A percentile compares a stretch with the other conserved stretches of the same genome.
Evolutionary conservation across 2,113 vertebrate species (phyloP).

Genomic region (Tichodroma muraria): DNA sequence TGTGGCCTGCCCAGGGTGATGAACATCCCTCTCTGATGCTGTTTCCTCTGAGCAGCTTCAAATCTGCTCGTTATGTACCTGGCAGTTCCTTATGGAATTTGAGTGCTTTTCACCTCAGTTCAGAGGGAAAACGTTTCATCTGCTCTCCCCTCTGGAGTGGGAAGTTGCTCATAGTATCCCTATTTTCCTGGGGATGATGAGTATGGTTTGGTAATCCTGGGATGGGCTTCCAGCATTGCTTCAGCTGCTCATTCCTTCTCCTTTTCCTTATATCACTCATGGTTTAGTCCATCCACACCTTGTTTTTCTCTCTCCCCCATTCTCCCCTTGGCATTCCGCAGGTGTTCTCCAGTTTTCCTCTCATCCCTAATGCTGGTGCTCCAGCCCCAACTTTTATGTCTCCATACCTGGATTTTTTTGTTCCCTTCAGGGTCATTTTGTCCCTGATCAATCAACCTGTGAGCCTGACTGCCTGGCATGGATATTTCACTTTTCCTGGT

Average conservation of each 20-base stretch:
- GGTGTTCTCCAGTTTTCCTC: not conserved
- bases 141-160: conserved; percentile 33
- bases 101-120: conserved; percentile 45
- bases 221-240: not conserved
- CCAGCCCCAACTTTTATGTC: not conserved
- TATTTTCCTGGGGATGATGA: not conserved
- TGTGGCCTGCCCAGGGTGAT: conserved; percentile 77
- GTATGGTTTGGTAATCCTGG: not conserved
- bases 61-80: conserved; percentile 50
- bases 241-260: not conserved
- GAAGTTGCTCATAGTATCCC: conserved; percentile 40
- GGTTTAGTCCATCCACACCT: not conserved
- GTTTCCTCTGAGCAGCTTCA: conserved; percentile 63
- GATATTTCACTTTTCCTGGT: not conserved
- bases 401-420: not conserved
- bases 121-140: conserved; percentile 66
- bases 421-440: not conserved
- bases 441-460: not conserved
- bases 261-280: not conserved
- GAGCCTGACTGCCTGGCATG: not conserved
- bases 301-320: not conserved
- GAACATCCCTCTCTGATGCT: conserved; percentile 69
- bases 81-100: conserved; percentile 34
- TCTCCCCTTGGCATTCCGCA: not conserved
- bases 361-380: not conserved